These are phyloP conservation scores for Nudaria mundana DNA, from an alignment of 2,888 invertebrate genomes.

Conservation along the genomic window DNA sequence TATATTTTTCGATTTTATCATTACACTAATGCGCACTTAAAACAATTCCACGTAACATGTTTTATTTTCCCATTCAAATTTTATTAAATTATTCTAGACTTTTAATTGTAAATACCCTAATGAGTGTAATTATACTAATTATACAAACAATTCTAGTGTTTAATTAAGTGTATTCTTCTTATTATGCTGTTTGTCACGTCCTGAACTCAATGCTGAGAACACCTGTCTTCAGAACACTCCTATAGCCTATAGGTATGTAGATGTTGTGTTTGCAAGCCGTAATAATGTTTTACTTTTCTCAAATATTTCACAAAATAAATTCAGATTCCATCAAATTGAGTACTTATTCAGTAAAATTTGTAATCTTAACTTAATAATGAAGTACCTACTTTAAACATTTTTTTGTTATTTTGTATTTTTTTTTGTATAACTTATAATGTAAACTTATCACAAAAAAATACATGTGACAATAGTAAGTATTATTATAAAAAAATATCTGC, in stretches of 20 bases:
- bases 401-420: no score
- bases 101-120: slow-evolving; percentile 1
- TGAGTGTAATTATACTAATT: background rate
- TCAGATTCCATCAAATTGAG: no score
- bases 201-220: background rate
- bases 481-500: no score
- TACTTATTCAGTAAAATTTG: no score
- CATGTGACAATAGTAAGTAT: background rate
- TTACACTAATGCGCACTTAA: background rate
- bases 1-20: no score
- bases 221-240: background rate
- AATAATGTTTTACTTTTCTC: no score
- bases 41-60: background rate
- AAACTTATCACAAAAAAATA: no score
- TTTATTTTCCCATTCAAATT: background rate
- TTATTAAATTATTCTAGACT: slow-evolving; percentile 1
- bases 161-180: background rate
- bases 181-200: background rate
- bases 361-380: no score
- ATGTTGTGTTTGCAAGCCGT: no score
- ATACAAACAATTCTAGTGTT: background rate
- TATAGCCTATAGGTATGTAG: background rate
- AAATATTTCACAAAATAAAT: no score
- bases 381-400: no score
- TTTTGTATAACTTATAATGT: no score